Evolutionary conservation across 2,113 vertebrate genomes (phyloP).

Genomic region (Mungos mungo): DNA sequence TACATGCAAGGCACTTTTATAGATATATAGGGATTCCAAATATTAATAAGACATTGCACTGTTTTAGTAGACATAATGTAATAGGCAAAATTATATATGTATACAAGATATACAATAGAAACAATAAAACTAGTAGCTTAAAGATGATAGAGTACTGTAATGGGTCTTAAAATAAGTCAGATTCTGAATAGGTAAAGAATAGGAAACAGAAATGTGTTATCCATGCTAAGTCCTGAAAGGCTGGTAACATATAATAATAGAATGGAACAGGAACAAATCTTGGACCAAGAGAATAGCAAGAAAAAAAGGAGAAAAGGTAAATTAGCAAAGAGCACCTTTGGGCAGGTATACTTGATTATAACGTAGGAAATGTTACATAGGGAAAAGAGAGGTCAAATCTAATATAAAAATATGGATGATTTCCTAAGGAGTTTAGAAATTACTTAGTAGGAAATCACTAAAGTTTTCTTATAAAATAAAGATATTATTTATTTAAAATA

Average conservation of each 20-base stretch:
- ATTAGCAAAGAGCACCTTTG: not conserved
- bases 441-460: not conserved
- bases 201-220: not conserved
- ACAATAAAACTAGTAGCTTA: not conserved
- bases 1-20: not conserved
- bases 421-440: not conserved
- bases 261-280: not conserved
- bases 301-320: not conserved
- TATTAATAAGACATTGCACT: not conserved
- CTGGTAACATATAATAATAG: not conserved
- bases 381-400: not conserved
- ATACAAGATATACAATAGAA: not conserved
- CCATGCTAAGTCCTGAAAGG: not conserved
- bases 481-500: not conserved
- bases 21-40: not conserved
- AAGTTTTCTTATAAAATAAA: conserved; percentile 6
- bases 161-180: not conserved
- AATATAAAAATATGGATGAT: not conserved
- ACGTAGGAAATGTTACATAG: not conserved
- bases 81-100: not conserved
- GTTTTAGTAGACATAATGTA: not conserved
- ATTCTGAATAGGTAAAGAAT: not conserved
- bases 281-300: not conserved
- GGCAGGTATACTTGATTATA: not conserved
- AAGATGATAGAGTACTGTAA: not conserved